phyloP scores from a whole-genome alignment of 2,797 vertebrate species.

The Aldrovandia affinis region DNA sequence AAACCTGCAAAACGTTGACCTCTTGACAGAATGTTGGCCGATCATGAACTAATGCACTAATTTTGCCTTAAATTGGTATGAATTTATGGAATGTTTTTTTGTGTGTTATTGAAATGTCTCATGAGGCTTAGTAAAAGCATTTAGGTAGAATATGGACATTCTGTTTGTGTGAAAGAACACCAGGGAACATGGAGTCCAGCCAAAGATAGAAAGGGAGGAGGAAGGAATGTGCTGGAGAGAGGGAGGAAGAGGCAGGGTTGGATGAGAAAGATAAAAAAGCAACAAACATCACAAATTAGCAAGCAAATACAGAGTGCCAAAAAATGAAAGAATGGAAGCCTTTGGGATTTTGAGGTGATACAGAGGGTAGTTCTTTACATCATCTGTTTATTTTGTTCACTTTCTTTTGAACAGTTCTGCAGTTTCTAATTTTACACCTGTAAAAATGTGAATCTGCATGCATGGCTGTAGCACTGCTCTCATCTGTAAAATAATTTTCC shows the following conservation, averaged over 20 bases:
- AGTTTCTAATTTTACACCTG: not conserved
- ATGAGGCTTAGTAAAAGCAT: conserved; percentile 54
- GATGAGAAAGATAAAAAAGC: not conserved
- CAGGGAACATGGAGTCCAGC: conserved; percentile 29
- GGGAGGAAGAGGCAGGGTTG: not conserved
- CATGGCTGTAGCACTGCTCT: not conserved
- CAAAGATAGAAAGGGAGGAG: not conserved
- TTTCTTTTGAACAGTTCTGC: not conserved
- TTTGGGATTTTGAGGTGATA: not conserved
- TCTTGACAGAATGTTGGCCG: conserved; percentile 25
- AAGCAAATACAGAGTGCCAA: not conserved
- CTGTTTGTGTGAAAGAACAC: conserved; percentile 59
- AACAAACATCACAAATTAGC: conserved; percentile 11
- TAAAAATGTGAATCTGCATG: not conserved
- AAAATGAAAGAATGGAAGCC: not conserved
- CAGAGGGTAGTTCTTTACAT: not conserved
- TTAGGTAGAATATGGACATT: conserved; percentile 67
- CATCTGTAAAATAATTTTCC: not conserved
- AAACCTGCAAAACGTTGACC: conserved; percentile 15
- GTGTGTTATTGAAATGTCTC: conserved; percentile 5
- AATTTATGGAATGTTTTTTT: not conserved
- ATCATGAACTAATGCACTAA: not conserved
- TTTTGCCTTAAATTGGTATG: not conserved
- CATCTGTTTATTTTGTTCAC: not conserved
- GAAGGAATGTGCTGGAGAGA: not conserved